Base-by-base conservation (phyloP, 2,113 vertebrate genomes). In the Channa argus region DNA sequence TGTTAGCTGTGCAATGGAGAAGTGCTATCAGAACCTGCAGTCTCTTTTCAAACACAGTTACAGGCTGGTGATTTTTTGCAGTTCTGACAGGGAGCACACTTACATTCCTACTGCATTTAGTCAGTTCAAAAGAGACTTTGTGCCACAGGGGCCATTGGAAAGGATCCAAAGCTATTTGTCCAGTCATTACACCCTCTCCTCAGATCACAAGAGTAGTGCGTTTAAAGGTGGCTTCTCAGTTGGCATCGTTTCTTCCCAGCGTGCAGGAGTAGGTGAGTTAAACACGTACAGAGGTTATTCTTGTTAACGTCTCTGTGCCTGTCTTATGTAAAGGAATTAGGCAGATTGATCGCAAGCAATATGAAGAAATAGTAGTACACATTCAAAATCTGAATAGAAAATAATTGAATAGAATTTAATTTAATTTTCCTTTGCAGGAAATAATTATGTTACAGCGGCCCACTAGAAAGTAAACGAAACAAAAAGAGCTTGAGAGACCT, bases 61-160 rank as follows among this genome's bases (percentile, higher is more conserved):
- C 74, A 87, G 47, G 46, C 89, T 98, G 0, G 79, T 98, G 69
- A 67, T 98, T 5, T 77, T 96, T 60, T 97, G 96, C 39, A 94
- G 93, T 76, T 82, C 88, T 0, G 94, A 95, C 38, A 89, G 90
- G 43, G 97, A 97, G 61, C 94, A 96, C 85, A 92, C 95, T 78
- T 95, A 96, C 77, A 83, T 97, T 8, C 96, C 96, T 2, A 96
- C 96, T 0, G 94, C 90, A 55, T 96, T 98, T 88, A 96, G 95
- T 91, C 95, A 94, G 58, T 92, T 88, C 89, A 95, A 94, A 50
- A 91, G 95, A 72, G 95, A 92, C 51, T 77, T 96, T 89, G 91
- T 94, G 4, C 96, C 96, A 5, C 94, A 95, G 71, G 90, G 90
- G 3, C 50, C 91, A 0, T 63, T 86, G 0, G 10, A 46, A 3